A percentile compares a stretch with the other conserved stretches of the same genome.
These are phyloP conservation scores for Lacanobia oleracea DNA, from an alignment of 2,888 invertebrate genomes.

Conservation along the genomic window DNA sequence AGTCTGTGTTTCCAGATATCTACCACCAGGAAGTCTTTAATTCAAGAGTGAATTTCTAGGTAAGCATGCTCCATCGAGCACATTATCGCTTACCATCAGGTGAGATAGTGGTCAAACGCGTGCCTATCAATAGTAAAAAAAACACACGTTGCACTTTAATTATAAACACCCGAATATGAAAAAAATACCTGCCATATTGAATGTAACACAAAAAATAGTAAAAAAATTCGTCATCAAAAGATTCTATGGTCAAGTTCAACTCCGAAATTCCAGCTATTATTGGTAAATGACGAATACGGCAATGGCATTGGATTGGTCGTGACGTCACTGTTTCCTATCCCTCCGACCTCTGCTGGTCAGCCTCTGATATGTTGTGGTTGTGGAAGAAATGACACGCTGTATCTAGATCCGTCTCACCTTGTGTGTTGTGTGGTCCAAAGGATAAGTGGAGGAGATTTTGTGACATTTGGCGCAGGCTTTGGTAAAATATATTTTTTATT, in stretches of 20 bases:
- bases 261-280: conserved; percentile 31
- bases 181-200: not conserved
- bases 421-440: conserved; percentile 71
- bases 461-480: not conserved
- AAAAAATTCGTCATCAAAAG: conserved; percentile 12
- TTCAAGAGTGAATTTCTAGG: too few relatives aligned
- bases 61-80: too few relatives aligned
- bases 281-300: conserved; percentile 55
- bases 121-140: too few relatives aligned
- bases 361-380: conserved; percentile 76
- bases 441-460: conserved; percentile 39
- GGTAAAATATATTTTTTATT: too few relatives aligned
- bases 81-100: too few relatives aligned
- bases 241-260: conserved; percentile 28
- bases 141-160: too few relatives aligned
- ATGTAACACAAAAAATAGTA: not conserved
- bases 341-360: conserved; percentile 75
- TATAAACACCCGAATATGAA: too few relatives aligned
- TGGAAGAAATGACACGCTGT: conserved; percentile 82
- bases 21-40: too few relatives aligned
- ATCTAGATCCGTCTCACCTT: conserved; percentile 85
- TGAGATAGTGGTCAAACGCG: too few relatives aligned
- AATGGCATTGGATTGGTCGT: conserved; percentile 53
- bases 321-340: conserved; percentile 72
- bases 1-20: too few relatives aligned